phyloP scores from a whole-genome alignment of 2,113 vertebrate genomes.

The Gobio gobio region DNA sequence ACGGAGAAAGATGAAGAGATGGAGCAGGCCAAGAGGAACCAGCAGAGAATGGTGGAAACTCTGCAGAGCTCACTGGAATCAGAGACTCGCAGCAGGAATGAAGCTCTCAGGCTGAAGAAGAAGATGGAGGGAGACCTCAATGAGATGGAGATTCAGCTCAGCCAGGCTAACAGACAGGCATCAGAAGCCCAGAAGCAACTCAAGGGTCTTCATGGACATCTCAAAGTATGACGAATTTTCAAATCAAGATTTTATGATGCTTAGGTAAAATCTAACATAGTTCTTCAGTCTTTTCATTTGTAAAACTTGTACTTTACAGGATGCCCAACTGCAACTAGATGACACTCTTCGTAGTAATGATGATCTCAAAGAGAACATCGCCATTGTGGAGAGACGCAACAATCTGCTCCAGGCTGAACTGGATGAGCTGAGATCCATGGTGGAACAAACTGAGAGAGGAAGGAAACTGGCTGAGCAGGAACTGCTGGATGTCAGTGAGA shows the following conservation, averaged over 20 bases:
- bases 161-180: too few species aligned
- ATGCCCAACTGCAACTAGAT: constrained; percentile 75
- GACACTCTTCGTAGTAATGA: constrained; percentile 68
- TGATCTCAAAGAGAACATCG: constrained; percentile 77
- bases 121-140: constrained; percentile 79
- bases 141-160: too few species aligned
- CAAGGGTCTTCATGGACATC: too few species aligned
- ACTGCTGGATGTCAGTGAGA: constrained; percentile 74
- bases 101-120: constrained; percentile 80
- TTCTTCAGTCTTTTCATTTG: background rate
- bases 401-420: constrained; percentile 75
- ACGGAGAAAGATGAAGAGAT: constrained; percentile 89
- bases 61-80: constrained; percentile 89
- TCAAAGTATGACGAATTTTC: too few species aligned
- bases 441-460: constrained; percentile 76
- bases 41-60: constrained; percentile 80
- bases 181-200: too few species aligned
- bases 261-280: too few species aligned
- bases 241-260: too few species aligned
- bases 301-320: constrained; percentile 55
- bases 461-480: constrained; percentile 66
- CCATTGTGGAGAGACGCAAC: constrained; percentile 76
- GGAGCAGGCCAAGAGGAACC: constrained; percentile 88
- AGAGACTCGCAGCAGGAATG: constrained; percentile 86
- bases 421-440: constrained; percentile 73